Conservation (phyloP, 2,888 invertebrate species). For the Nomada hirtipes region DNA sequence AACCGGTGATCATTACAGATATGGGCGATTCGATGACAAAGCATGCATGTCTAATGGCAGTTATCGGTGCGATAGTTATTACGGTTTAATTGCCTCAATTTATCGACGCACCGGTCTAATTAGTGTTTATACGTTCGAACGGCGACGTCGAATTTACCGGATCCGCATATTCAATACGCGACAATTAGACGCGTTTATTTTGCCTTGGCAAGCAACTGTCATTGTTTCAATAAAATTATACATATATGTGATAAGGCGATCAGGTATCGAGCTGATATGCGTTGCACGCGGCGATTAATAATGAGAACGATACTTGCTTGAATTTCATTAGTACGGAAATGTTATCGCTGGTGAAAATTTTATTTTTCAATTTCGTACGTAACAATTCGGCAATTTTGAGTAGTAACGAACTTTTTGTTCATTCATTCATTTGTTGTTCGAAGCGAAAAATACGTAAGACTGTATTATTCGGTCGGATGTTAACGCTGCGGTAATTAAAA, state of each 20-base stretch:
- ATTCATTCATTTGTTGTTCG: not conserved
- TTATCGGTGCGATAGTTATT: slow-evolving; percentile 57
- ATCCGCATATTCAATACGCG: slow-evolving; percentile 44
- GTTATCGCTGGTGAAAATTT: no score
- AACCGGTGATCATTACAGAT: slow-evolving; percentile 34
- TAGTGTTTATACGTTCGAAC: slow-evolving; percentile 49
- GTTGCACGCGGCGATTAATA: no score
- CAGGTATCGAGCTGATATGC: no score
- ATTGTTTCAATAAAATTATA: not conserved
- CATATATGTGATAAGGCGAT: not conserved
- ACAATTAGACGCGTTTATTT: slow-evolving; percentile 46
- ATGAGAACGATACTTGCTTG: no score
- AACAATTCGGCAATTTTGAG: no score
- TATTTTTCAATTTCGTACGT: no score
- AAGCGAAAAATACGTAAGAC: not conserved
- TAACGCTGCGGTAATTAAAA: no score
- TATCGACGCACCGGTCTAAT: slow-evolving; percentile 48
- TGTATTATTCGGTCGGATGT: no score
- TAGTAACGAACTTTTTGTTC: no score
- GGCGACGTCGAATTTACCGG: slow-evolving; percentile 25
- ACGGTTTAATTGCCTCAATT: slow-evolving; percentile 61
- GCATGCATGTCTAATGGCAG: slow-evolving; percentile 49
- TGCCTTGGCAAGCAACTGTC: slow-evolving; percentile 8
- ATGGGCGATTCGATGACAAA: slow-evolving; percentile 54
- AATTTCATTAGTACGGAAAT: no score